Evolutionary conservation across 2,888 invertebrate genomes (phyloP), one percentile per base, ranked within the genome.

Genomic region (Mythimna albipuncta): DNA sequence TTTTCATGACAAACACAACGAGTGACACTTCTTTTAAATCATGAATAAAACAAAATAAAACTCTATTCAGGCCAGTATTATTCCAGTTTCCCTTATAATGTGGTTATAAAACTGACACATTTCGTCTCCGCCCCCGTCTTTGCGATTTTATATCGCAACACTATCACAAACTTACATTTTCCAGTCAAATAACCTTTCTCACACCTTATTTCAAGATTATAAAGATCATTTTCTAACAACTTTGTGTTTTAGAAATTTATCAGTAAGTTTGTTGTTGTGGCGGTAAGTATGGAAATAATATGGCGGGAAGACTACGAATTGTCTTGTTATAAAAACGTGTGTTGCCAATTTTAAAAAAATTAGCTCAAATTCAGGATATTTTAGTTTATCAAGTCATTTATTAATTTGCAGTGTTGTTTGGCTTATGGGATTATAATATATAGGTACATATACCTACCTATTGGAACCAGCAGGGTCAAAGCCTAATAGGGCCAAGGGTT

Each of bases 271-370:
- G 83, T 69, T 57, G 65, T 75, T 57, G 65, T 72, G 75, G 75
- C 74, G 73, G 85, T 90, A 91, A 91, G 90, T 94, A 94, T 95
- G 94, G 93, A 93, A 95, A 95, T 95, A 93, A 93, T 92, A 94
- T 91, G 90, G 92, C 92, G 90, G 92, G 93, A 94, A 93, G 95
- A 93, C 91, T 95, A 94, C 92, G 93, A 95, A 95, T 95, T 89
- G 94, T 93, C 93, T 94, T 87, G 86, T 93, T 94, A 91, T 87
- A 93, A 91, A 93, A 91, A 89, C 13, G n/a, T 57, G 80, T 74
- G 82, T 84, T 84, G 72, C 82, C 77, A 84, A 47, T 64, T 63
- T n/a, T 13, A 6, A 58, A 47, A 21, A 32, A 19, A 35, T 65
- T 32, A 69, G 26, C 65, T 9, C 0, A 21, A 62, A 58, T 72